Base-by-base conservation (phyloP, 2,113 vertebrate genomes). In the Falco punctatus region DNA sequence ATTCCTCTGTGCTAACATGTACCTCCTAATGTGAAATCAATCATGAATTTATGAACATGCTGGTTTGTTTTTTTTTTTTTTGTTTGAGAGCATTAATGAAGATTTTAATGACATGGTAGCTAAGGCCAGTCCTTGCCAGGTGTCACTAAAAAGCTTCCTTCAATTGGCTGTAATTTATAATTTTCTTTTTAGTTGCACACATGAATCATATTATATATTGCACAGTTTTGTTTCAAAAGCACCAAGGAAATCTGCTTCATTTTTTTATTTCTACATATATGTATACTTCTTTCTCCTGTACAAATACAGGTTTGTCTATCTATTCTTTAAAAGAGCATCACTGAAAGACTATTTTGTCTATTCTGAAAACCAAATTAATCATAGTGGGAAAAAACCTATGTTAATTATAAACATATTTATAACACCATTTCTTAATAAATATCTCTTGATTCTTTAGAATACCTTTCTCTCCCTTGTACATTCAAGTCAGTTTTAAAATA, bases 21-120 rank as follows among this genome's bases (percentile, higher is more conserved):
- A 87, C n/a, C 23, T 90, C 59, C 46, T 78, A 86, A 86, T 66
- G 64, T 88, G 75, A 86, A 92, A 91, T 87, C 77, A 91, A 49
- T 87, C 33, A 86, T n/a, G 27, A 84, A 40, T 84, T 81, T 81
- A 70, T 70, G n/a, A 94, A 88, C 51, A 46, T 70, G 46, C 15
- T 67, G 42, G 70, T 77, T 93, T 38, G 42, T 73, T 81, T 93
- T 35, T 35, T 35, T 35, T 79, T 35, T 65, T 82, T 72, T 72
- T 86, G 35, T 87, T 86, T 86, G 44, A 86, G 66, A 77, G 15
- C n/a, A 80, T 54, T 82, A 70, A 70, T 66, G 62, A 93, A 93
- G 46, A 88, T 70, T 93, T 90, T 80, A 90, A 90, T 80, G 58
- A 86, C 40, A 74, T 3, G 9, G n/a, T 59, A 79, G 55, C 28